phyloP scores from a whole-genome alignment of 2,797 vertebrate genomes.

The Anolis apletophallus region DNA sequence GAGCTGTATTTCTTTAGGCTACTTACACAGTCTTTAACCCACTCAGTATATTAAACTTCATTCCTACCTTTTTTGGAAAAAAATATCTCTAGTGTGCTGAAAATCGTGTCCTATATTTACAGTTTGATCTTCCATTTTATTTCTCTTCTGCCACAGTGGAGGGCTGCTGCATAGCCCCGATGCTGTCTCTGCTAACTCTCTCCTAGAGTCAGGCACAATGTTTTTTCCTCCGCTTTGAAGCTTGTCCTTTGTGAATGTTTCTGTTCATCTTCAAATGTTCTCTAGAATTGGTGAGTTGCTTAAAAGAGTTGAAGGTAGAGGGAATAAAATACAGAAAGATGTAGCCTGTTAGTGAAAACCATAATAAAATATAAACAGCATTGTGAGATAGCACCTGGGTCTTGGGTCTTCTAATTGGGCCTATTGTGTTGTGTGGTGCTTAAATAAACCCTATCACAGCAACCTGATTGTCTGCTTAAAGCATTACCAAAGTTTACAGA shows the following conservation, averaged over 20 bases:
- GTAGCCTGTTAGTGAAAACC: neutral
- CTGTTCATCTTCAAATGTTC: slow-evolving; percentile 6
- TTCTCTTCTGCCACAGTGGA: neutral
- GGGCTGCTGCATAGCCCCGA: neutral
- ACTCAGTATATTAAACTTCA: neutral
- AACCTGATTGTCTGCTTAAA: neutral
- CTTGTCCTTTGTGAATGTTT: neutral
- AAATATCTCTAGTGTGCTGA: neutral
- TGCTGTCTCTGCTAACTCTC: neutral
- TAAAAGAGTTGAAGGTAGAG: neutral
- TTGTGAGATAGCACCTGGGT: neutral
- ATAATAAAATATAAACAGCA: neutral
- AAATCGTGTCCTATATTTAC: slow-evolving; percentile 3
- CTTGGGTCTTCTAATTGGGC: neutral
- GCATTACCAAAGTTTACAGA: neutral
- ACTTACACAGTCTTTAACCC: neutral
- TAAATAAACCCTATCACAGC: neutral
- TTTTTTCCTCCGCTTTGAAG: slow-evolving; percentile 3
- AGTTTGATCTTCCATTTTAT: slow-evolving; percentile 24
- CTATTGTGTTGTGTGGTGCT: neutral
- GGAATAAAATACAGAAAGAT: slow-evolving; percentile 3
- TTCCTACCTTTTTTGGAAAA: neutral
- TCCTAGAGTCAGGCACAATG: neutral
- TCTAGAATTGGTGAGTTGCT: neutral
- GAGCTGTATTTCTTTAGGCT: neutral